Evolutionary conservation across 2,113 vertebrate genomes (phyloP), one percentile per base, ranked within the genome.

Genomic region (Tiliqua scincoides): DNA sequence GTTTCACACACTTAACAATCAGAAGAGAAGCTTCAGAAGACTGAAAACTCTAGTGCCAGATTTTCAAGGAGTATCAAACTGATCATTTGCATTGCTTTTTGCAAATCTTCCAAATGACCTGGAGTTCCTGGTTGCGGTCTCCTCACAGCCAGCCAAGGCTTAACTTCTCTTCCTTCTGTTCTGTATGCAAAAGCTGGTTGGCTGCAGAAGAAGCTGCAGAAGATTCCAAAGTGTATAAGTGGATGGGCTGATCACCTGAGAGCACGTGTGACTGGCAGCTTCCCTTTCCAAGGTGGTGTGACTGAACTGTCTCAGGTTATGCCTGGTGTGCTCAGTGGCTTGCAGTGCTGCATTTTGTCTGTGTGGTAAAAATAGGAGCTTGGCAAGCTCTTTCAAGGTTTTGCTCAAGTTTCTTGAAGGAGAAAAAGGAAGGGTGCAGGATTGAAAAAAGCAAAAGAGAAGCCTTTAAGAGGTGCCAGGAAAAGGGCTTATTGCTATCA

Each of bases 141-240:
- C 23, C 78, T 85, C 68, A 73, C 62, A 81, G n/a, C 35, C 62
- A 81, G n/a, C 35, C 88, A 84, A 91, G 25, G 89, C 94, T 92
- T 95, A 92, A 93, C 92, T 79, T 94, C 70, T 91, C 87, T 89
- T 73, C 91, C 87, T 81, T 95, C 90, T 95, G 23, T 91, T 95
- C 93, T 95, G 86, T 93, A 92, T 79, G 87, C 88, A 83, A 94
- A 97, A 97, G 96, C 94, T 97, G 96, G 89, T 94, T 97, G 97
- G 96, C 95, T 95, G 96, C 27, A 68, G 65, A 96, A 96, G 96
- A 97, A 96, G 96, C 95, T 96, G 93, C 97, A 97, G 98, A 98
- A 94, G 93, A 96, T 98, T 94, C 96, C 96, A 80, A 95, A 90
- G 91, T 96, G 94, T 93, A 92, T 98, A 86, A 92, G 97, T 96